phyloP scores from a whole-genome alignment of 2,888 invertebrate genomes.

The Rhopalosiphum nymphaeae region DNA sequence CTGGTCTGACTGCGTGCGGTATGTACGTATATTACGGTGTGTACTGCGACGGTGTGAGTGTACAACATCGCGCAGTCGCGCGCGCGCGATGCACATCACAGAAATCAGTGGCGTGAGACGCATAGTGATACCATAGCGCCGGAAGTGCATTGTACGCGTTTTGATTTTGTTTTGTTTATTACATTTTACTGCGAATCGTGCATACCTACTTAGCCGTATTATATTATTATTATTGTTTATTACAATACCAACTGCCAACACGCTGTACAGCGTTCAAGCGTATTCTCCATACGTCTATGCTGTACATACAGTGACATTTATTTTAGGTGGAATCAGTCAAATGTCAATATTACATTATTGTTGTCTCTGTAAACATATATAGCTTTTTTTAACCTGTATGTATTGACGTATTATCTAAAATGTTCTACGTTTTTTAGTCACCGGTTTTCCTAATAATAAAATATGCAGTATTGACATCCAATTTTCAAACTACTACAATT shows the following conservation, averaged over 20 bases:
- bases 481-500: neutral
- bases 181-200: neutral
- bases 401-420: neutral
- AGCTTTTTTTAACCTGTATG: neutral
- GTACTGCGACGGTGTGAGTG: neutral
- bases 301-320: neutral
- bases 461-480: neutral
- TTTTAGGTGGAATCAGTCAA: neutral
- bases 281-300: neutral
- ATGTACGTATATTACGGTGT: neutral
- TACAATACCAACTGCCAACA: neutral
- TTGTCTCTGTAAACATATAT: neutral
- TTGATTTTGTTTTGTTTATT: neutral
- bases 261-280: neutral
- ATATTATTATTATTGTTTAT: neutral
- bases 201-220: neutral
- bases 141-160: conserved; percentile 31
- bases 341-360: neutral
- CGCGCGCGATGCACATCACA: neutral
- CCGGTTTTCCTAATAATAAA: neutral
- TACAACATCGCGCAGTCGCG: neutral
- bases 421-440: neutral
- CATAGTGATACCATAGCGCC: conserved; percentile 23
- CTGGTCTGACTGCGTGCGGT: neutral
- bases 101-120: neutral